Evolutionary conservation across 2,797 vertebrate species (phyloP), one percentile per base, ranked within the genome.

Genomic region (Ispidina picta): DNA sequence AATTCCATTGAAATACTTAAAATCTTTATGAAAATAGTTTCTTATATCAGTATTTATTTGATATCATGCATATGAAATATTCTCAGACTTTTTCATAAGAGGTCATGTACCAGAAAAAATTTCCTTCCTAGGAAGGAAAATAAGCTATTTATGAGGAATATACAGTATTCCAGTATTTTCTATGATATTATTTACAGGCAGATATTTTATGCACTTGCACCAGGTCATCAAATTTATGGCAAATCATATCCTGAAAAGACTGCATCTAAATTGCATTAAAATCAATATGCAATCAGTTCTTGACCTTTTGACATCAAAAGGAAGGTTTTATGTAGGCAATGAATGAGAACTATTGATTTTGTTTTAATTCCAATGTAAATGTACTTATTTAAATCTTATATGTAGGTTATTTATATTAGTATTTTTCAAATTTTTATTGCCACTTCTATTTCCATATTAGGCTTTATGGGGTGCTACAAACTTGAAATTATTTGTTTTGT

Each of bases 211-310:
- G 31, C 0, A 1, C 14, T 73, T 83, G 10, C 14, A 63, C 28
- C 26, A 64, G 33, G 62, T 56, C 25, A 80, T 56, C 15, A 83
- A 75, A 64, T 33, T 83, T 92, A 88, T 31, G 18, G 51, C 88
- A 89, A 94, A 93, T 43, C 14, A 73, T 66, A 91, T 59, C 11
- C 65, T 82, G 65, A 92, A 83, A 82, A 82, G 13, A 65, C 8
- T 70, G 8, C 33, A 60, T 77, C 62, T 84, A 88, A 80, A 63
- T 56, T 77, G 52, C 22, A 54, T 84, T 90, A 71, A 88, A 94
- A 91, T 92, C 88, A 89, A 91, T 94, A 94, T 44, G 22, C 20
- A 91, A 83, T 86, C 69, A 66, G 75, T 63, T 74, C 56, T 35
- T 82, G 83, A 89, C 62, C 65, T 92, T 75, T 68, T 68, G 68